phyloP scores from a whole-genome alignment of 2,797 vertebrate genomes.

The Hippoglossus hippoglossus region DNA sequence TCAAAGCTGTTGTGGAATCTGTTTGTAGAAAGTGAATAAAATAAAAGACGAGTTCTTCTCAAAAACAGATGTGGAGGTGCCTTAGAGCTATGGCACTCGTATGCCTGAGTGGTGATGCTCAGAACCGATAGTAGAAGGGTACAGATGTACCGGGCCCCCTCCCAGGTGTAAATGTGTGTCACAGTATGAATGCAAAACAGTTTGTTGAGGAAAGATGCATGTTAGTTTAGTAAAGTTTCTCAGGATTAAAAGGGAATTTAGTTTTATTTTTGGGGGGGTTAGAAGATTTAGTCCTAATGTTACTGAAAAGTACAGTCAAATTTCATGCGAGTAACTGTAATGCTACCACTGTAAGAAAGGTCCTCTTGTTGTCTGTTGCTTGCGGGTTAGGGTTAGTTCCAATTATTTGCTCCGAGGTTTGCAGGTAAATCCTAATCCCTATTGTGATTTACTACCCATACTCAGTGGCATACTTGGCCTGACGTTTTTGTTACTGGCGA shows the following conservation, averaged over 20 bases:
- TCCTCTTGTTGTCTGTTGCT: background rate
- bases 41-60: slow-evolving; percentile 1
- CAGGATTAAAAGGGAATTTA: background rate
- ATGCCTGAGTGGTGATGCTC: background rate
- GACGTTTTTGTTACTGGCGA: slow-evolving; percentile 79
- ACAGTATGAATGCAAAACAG: no score
- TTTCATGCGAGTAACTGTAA: background rate
- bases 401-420: slow-evolving; percentile 17
- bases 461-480: slow-evolving; percentile 51
- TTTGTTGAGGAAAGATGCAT: no score
- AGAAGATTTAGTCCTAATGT: background rate
- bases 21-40: slow-evolving; percentile 16
- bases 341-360: background rate
- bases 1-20: slow-evolving; percentile 9
- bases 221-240: background rate
- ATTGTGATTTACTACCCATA: slow-evolving; percentile 48
- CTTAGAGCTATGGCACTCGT: background rate
- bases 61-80: slow-evolving; percentile 10
- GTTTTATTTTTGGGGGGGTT: background rate
- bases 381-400: background rate
- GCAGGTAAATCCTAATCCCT: slow-evolving; percentile 52
- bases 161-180: background rate
- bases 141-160: background rate
- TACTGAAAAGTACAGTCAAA: background rate
- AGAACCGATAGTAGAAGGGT: no score